Evolutionary conservation across 2,797 vertebrate genomes (phyloP).

Genomic region (Ficedula albicollis): DNA sequence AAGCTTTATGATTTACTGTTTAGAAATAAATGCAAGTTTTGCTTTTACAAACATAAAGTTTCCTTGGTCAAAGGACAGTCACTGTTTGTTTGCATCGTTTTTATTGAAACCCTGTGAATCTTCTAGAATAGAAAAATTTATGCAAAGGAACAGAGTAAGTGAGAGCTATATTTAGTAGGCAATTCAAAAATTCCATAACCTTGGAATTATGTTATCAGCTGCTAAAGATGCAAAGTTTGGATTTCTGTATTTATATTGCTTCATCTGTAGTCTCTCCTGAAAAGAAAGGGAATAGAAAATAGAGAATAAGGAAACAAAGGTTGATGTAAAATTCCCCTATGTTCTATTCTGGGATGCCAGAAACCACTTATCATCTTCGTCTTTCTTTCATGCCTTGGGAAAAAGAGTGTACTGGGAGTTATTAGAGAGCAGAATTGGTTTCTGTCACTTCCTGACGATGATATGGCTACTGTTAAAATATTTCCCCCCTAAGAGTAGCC

Average conservation of each 20-base stretch:
- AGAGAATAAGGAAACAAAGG: neutral
- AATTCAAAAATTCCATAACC: constrained; percentile 1
- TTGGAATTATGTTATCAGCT: neutral
- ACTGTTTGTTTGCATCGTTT: neutral
- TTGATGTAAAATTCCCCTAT: neutral
- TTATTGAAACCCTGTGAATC: neutral
- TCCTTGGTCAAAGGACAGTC: neutral
- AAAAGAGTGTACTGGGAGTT: constrained; percentile 40
- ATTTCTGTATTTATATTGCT: neutral
- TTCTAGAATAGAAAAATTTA: neutral
- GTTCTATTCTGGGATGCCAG: constrained; percentile 13
- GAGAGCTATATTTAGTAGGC: neutral
- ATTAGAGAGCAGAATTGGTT: constrained; percentile 35
- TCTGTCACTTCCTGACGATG: constrained; percentile 32
- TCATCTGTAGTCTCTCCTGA: neutral
- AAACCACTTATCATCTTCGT: constrained; percentile 17
- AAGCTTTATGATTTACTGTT: neutral
- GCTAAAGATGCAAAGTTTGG: neutral
- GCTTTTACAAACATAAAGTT: neutral
- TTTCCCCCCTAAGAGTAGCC: constrained; percentile 45
- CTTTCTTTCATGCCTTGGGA: constrained; percentile 25
- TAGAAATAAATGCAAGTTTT: neutral
- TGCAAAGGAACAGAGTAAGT: neutral
- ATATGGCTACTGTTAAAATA: constrained; percentile 45
- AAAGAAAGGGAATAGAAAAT: neutral